Conservation (phyloP, 2,113 vertebrate genomes). For the Psettodes erumei region DNA sequence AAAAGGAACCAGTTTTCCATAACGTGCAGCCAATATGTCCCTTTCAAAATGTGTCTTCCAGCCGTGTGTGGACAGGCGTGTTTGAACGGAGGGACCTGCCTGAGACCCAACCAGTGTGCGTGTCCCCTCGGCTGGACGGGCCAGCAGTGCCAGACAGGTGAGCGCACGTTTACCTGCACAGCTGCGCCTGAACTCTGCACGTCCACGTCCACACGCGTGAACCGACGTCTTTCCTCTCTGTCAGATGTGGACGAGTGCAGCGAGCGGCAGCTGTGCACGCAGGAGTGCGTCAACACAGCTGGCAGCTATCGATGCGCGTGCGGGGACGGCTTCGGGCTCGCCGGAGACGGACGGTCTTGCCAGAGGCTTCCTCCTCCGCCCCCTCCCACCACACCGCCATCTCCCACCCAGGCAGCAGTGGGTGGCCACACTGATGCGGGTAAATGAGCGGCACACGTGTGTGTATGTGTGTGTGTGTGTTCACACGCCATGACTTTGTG, state of each 20-base stretch:
- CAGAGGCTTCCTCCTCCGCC: constrained; percentile 51
- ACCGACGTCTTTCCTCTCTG: not conserved
- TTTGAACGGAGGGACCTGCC: constrained; percentile 87
- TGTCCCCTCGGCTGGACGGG: constrained; percentile 89
- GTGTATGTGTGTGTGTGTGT: constrained; percentile 8
- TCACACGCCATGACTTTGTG: constrained; percentile 6
- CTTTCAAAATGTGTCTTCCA: constrained; percentile 56
- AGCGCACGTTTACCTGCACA: not conserved
- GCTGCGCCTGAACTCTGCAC: no score
- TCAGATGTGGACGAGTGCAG: constrained; percentile 91
- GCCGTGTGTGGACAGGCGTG: constrained; percentile 87
- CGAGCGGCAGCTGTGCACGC: constrained; percentile 78
- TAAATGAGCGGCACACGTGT: constrained; percentile 50
- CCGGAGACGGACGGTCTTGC: constrained; percentile 76
- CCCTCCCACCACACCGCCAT: not conserved
- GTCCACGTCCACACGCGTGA: not conserved
- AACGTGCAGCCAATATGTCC: not conserved
- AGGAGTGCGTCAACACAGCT: constrained; percentile 85
- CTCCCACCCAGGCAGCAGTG: constrained; percentile 39
- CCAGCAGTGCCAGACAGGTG: constrained; percentile 88
- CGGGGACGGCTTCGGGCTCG: constrained; percentile 80
- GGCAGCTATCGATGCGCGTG: constrained; percentile 89
- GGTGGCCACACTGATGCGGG: constrained; percentile 61
- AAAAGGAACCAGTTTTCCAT: not conserved
- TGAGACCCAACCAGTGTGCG: constrained; percentile 82